These are phyloP conservation scores for Carterocephalus palaemon DNA, from an alignment of 2,888 invertebrate species.

Conservation along the genomic window DNA sequence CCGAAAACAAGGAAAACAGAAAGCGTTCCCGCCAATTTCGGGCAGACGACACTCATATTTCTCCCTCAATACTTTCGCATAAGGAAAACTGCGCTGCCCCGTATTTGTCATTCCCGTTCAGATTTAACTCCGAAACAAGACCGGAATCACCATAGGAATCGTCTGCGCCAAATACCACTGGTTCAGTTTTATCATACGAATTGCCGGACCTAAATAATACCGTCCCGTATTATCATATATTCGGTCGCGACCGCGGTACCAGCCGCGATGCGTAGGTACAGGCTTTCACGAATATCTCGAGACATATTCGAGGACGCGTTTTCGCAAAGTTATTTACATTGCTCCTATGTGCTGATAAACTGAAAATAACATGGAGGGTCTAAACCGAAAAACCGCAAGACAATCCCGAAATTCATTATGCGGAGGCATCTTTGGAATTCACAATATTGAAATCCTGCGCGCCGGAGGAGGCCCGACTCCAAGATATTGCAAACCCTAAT, in stretches of 20 bases:
- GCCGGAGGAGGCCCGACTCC: conserved; percentile 37
- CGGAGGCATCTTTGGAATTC: conserved; percentile 74
- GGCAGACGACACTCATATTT: conserved; percentile 33
- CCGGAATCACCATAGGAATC: conserved; percentile 76
- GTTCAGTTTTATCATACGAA: conserved; percentile 75
- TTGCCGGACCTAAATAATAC: conserved; percentile 73
- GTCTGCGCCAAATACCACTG: conserved; percentile 71
- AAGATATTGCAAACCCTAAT: conserved; percentile 54
- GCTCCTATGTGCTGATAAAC: conserved; percentile 37
- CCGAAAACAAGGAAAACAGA: conserved; percentile 6
- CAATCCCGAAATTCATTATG: conserved; percentile 77
- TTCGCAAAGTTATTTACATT: conserved; percentile 39
- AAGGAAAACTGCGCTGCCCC: conserved; percentile 50
- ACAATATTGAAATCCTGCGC: conserved; percentile 73
- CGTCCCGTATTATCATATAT: conserved; percentile 67
- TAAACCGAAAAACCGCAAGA: conserved; percentile 72
- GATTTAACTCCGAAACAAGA: conserved; percentile 73
- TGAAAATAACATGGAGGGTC: conserved; percentile 56
- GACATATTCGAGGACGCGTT: conserved; percentile 38
- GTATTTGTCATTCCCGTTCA: conserved; percentile 68
- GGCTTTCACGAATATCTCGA: conserved; percentile 47
- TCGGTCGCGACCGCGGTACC: conserved; percentile 52
- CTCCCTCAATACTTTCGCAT: conserved; percentile 48
- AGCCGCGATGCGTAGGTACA: conserved; percentile 51
- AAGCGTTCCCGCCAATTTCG: conserved; percentile 28